A percentile compares a stretch with the other conserved stretches of the same genome.
Conservation (phyloP, 2,888 invertebrate species). For the Steinernema hermaphroditum region DNA sequence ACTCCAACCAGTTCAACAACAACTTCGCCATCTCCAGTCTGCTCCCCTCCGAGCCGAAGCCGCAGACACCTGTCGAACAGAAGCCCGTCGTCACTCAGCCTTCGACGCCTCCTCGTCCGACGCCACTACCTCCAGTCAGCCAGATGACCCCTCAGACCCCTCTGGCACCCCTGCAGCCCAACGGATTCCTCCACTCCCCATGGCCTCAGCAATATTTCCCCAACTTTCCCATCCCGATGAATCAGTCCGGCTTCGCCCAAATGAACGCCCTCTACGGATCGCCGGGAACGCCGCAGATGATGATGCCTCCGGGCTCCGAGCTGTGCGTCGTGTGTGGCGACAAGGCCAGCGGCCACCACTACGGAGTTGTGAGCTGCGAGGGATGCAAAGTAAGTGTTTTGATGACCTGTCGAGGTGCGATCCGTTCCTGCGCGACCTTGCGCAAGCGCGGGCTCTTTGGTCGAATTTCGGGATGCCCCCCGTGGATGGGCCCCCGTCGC, state of each 20-base stretch:
- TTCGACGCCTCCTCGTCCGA: not conserved
- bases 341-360: constrained; percentile 52
- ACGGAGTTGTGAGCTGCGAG: constrained; percentile 55
- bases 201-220: constrained; percentile 19
- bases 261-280: not conserved
- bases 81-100: not conserved
- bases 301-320: constrained; percentile 17
- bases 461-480: not conserved
- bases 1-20: constrained; percentile 6
- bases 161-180: not conserved
- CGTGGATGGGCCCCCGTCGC: not conserved
- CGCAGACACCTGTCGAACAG: not conserved
- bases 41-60: not conserved
- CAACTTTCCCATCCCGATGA: not conserved
- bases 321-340: constrained; percentile 34
- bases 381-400: constrained; percentile 54
- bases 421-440: not conserved
- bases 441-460: not conserved
- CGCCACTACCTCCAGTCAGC: not conserved
- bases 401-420: no score
- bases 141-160: not conserved
- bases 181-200: constrained; percentile 3
- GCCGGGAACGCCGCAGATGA: not conserved
- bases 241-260: not conserved
- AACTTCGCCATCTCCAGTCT: constrained; percentile 7